Conservation (phyloP, 2,888 invertebrate species). For the Elegia similella region DNA sequence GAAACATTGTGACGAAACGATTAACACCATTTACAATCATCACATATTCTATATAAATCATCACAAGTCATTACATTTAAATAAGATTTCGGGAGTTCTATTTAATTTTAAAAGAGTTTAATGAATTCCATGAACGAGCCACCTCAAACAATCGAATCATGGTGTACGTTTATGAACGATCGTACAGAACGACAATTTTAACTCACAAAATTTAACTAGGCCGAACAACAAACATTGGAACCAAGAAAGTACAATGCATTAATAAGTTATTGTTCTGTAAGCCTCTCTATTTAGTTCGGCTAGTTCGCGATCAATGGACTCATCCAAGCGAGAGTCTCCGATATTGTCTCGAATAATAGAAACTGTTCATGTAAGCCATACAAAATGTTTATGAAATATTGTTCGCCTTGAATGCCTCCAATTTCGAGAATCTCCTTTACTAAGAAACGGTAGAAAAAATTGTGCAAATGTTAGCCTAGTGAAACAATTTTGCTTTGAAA, state of each 20-base stretch:
- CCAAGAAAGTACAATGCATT: neutral
- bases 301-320: slow-evolving; percentile 45
- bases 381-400: slow-evolving; percentile 33
- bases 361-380: slow-evolving; percentile 38
- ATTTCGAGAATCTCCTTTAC: slow-evolving; percentile 35
- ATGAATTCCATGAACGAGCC: too few relatives aligned
- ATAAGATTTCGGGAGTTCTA: too few relatives aligned
- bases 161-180: too few relatives aligned
- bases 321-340: slow-evolving; percentile 48
- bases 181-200: too few relatives aligned
- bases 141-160: too few relatives aligned
- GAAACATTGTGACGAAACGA: too few relatives aligned
- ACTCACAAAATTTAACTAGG: too few relatives aligned
- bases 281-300: slow-evolving; percentile 21
- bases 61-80: too few relatives aligned
- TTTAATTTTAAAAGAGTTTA: too few relatives aligned
- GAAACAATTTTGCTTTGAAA: neutral
- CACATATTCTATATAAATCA: too few relatives aligned
- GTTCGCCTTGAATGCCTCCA: slow-evolving; percentile 33
- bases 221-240: neutral
- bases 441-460: slow-evolving; percentile 24
- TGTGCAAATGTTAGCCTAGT: slow-evolving; percentile 42
- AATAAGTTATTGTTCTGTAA: neutral
- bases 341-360: slow-evolving; percentile 46
- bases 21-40: too few relatives aligned